phyloP scores from a whole-genome alignment of 1,140 invertebrate genomes.

The Bombus breviceps region DNA sequence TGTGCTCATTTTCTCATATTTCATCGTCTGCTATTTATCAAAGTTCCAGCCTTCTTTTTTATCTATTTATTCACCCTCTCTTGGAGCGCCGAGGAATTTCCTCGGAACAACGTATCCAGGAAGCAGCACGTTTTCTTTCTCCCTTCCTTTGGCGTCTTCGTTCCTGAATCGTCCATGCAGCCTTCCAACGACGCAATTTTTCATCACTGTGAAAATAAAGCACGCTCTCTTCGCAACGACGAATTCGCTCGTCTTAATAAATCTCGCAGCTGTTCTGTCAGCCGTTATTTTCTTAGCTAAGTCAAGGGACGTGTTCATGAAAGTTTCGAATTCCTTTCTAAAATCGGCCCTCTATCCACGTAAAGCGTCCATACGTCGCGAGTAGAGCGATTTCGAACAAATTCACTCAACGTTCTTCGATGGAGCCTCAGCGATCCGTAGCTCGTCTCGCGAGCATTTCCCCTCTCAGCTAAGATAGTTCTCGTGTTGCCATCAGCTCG shows the following conservation, averaged over 20 bases:
- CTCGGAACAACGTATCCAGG: background rate
- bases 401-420: background rate
- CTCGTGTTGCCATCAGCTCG: constrained; percentile 28
- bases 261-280: constrained; percentile 28
- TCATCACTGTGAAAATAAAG: constrained; percentile 39
- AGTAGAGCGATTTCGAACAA: background rate
- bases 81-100: background rate
- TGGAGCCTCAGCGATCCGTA: background rate
- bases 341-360: constrained; percentile 3
- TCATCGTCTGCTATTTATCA: background rate
- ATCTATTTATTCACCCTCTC: background rate
- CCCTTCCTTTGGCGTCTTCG: too few species aligned
- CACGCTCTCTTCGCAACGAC: background rate
- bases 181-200: constrained; percentile 19
- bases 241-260: constrained; percentile 35
- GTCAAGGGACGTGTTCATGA: background rate
- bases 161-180: background rate
- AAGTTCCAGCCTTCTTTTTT: background rate
- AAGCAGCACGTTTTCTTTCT: background rate
- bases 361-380: background rate
- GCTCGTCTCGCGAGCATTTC: constrained; percentile 20
- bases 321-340: constrained; percentile 33
- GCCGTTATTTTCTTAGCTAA: constrained; percentile 40
- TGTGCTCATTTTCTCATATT: background rate
- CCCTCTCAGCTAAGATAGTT: constrained; percentile 43